Conservation (phyloP, 2,888 invertebrate genomes). For the Lapara coniferarum region DNA sequence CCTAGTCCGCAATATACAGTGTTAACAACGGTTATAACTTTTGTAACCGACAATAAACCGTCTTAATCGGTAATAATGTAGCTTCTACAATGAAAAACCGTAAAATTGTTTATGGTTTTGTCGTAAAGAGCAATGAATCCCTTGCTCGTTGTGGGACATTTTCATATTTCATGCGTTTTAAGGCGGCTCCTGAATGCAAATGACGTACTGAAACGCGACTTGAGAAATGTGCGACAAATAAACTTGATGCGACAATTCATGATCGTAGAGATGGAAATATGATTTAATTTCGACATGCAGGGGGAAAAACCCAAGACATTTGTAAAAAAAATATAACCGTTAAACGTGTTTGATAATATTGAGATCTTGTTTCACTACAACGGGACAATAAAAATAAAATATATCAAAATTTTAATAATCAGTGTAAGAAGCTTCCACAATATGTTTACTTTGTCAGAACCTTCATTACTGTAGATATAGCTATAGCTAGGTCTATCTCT, state of each 20-base stretch:
- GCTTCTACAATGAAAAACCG: slow-evolving; percentile 56
- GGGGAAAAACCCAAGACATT: neutral
- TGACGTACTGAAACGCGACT: slow-evolving; percentile 47
- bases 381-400: too few species aligned
- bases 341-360: too few species aligned
- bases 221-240: slow-evolving; percentile 37
- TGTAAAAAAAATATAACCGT: neutral
- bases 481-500: too few species aligned
- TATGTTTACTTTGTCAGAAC: neutral
- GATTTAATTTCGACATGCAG: neutral
- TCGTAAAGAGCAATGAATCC: slow-evolving; percentile 52
- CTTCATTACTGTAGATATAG: neutral
- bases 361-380: too few species aligned
- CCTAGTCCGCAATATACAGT: slow-evolving; percentile 30
- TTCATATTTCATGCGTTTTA: slow-evolving; percentile 60
- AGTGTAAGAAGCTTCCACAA: neutral
- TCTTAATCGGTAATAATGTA: slow-evolving; percentile 52
- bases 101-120: slow-evolving; percentile 60
- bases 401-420: neutral
- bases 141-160: slow-evolving; percentile 43
- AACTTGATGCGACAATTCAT: slow-evolving; percentile 33
- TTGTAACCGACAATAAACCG: slow-evolving; percentile 44
- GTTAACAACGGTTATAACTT: slow-evolving; percentile 44
- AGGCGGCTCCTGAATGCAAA: slow-evolving; percentile 60
- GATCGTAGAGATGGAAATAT: slow-evolving; percentile 11